Percentiles rank a stretch among this genome's conserved stretches.
These are phyloP conservation scores for Paedocypris micromegethes DNA, from an alignment of 2,797 vertebrate genomes.

Conservation along the genomic window DNA sequence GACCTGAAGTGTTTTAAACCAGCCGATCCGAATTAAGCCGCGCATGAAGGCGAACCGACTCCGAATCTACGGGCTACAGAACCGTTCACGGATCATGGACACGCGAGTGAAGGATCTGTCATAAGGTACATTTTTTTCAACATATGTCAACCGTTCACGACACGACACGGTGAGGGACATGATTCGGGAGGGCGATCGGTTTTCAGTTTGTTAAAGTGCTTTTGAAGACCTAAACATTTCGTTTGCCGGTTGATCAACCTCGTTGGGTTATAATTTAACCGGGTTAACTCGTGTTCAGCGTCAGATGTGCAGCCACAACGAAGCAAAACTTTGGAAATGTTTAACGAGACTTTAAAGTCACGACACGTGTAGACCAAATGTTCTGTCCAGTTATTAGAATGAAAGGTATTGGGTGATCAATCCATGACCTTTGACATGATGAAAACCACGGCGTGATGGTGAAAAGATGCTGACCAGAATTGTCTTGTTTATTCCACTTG, in stretches of 20 bases:
- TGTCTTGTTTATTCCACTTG: conserved; percentile 6
- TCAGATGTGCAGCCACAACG: background rate
- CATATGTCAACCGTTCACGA: background rate
- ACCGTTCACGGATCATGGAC: background rate
- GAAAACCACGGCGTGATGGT: too few species aligned
- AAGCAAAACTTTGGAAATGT: background rate
- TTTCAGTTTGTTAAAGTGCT: background rate
- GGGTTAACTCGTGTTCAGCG: background rate
- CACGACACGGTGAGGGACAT: too few species aligned
- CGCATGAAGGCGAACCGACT: background rate
- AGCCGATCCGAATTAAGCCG: background rate
- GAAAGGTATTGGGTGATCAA: too few species aligned
- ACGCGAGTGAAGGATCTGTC: background rate
- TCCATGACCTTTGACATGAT: too few species aligned
- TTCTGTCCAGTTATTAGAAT: too few species aligned
- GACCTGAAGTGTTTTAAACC: background rate
- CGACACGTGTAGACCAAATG: too few species aligned
- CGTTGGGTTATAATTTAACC: conserved; percentile 15
- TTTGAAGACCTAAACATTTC: too few species aligned
- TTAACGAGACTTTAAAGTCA: background rate
- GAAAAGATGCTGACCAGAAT: too few species aligned
- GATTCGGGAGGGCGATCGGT: too few species aligned
- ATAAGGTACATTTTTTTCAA: conserved; percentile 15
- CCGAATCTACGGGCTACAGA: background rate
- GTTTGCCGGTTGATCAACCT: too few species aligned